These are phyloP conservation scores for Tetranychus truncatus DNA, from an alignment of 2,888 invertebrate genomes.

Conservation along the genomic window DNA sequence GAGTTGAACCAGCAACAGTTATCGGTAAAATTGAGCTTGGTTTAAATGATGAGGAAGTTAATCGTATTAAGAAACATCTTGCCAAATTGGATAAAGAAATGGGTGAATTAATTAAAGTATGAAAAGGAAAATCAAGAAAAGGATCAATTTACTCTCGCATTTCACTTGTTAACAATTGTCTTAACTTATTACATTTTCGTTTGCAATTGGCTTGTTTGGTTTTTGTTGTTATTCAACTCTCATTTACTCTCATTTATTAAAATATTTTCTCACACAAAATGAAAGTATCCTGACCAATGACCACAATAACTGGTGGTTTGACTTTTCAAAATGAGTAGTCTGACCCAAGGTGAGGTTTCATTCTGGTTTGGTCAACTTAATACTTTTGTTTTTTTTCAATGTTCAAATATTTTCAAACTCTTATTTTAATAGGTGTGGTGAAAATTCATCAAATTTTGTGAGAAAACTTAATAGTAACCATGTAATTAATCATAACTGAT, in stretches of 20 bases:
- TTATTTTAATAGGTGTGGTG: neutral
- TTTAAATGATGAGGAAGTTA: conserved; percentile 6
- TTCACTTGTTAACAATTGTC: too few species aligned
- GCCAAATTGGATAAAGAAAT: conserved; percentile 9
- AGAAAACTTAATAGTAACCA: neutral
- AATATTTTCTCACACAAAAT: too few species aligned
- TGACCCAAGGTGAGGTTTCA: neutral
- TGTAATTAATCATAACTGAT: neutral
- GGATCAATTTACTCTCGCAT: too few species aligned
- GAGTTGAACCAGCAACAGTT: conserved; percentile 15
- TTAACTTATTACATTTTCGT: neutral
- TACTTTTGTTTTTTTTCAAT: neutral
- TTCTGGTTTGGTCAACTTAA: neutral
- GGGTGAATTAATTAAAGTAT: neutral
- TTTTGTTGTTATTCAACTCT: neutral
- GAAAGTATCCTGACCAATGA: neutral
- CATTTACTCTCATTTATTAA: too few species aligned
- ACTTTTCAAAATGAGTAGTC: neutral
- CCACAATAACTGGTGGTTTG: neutral
- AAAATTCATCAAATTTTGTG: neutral
- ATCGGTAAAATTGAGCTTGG: conserved; percentile 14
- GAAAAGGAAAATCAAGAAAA: neutral
- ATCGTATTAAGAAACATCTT: conserved; percentile 5
- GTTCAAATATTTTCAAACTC: neutral
- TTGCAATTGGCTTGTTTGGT: neutral